Conservation (phyloP, 2,113 vertebrate species). For the Guaruba guarouba region DNA sequence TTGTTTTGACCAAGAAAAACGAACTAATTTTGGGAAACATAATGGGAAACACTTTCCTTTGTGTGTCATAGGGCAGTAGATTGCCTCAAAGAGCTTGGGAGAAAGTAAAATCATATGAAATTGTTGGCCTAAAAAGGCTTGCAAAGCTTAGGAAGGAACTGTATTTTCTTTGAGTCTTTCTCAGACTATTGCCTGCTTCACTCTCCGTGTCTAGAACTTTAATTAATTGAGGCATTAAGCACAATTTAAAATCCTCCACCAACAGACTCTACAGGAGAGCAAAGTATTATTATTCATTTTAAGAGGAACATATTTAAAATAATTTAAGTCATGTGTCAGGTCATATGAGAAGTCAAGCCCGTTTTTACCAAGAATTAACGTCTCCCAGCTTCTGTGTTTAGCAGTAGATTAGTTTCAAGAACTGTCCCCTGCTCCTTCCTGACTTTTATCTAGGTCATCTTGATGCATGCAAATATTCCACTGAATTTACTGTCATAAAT, state of each 20-base stretch:
- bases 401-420: neutral
- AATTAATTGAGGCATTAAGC: neutral
- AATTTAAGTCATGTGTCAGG: neutral
- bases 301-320: neutral
- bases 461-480: neutral
- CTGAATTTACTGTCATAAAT: neutral
- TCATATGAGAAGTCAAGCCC: constrained; percentile 32
- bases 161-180: neutral
- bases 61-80: neutral
- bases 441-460: neutral
- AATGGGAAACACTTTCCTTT: neutral
- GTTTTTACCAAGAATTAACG: constrained; percentile 48
- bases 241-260: neutral
- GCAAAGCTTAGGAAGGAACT: neutral
- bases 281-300: neutral
- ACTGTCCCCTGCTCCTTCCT: neutral
- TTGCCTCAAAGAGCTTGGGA: neutral
- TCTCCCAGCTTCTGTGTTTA: constrained; percentile 21
- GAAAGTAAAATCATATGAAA: neutral
- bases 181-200: neutral
- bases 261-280: neutral
- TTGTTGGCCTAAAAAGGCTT: neutral
- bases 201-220: neutral
- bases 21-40: neutral
- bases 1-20: neutral